Evolutionary conservation across 2,797 vertebrate species (phyloP).

Genomic region (Varecia variegata): DNA sequence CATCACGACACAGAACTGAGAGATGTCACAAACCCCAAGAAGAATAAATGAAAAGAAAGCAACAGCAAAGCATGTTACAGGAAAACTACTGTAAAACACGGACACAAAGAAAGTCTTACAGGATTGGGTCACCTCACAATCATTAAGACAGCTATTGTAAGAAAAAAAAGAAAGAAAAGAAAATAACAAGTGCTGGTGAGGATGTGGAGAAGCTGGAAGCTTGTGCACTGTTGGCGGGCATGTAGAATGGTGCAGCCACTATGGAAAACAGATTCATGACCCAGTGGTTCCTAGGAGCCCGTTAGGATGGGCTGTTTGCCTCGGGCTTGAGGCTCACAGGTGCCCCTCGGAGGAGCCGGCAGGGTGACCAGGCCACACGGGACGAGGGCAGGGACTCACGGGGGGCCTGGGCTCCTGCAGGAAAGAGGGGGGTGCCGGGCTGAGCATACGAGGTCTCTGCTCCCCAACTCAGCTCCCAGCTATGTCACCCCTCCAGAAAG

Average conservation of each 20-base stretch:
- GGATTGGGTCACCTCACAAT: not conserved
- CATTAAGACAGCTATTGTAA: not conserved
- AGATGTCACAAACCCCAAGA: too few species aligned
- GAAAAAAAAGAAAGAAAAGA: not conserved
- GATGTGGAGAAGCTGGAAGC: not conserved
- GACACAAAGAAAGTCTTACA: not conserved
- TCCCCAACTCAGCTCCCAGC: not conserved
- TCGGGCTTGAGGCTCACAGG: too few species aligned
- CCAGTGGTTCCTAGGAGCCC: too few species aligned
- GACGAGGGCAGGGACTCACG: fast-evolving
- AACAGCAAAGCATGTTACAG: fast-evolving
- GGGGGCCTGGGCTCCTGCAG: not conserved
- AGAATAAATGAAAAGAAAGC: not conserved
- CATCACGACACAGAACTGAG: not conserved
- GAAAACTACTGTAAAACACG: not conserved
- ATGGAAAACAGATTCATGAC: too few species aligned
- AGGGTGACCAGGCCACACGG: fast-evolving
- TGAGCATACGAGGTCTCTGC: fast-evolving
- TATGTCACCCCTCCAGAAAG: not conserved
- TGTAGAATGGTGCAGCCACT: too few species aligned
- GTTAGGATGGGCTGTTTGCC: fast-evolving
- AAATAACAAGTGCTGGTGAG: not conserved
- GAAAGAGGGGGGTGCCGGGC: fast-evolving
- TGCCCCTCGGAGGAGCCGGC: fast-evolving
- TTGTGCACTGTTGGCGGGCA: fast-evolving